phyloP scores from a whole-genome alignment of 1,140 invertebrate genomes.

The Helicoverpa zea region DNA sequence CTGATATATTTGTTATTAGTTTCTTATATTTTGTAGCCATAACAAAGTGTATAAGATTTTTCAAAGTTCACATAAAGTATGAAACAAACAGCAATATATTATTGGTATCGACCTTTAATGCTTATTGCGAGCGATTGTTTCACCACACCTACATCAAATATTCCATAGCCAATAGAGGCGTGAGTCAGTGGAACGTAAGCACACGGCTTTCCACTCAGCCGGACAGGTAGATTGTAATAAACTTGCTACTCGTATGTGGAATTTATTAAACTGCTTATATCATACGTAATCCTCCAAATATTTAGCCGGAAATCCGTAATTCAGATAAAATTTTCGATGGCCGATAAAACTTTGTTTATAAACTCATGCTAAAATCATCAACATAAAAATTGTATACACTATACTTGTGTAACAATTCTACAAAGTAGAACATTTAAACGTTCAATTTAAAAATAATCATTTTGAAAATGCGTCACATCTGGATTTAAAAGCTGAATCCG shows the following conservation, averaged over 20 bases:
- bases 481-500: background rate
- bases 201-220: slow-evolving; percentile 32
- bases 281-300: too few relatives aligned
- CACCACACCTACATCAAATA: slow-evolving; percentile 22
- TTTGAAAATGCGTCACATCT: background rate
- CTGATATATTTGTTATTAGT: too few relatives aligned
- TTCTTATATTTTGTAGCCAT: background rate
- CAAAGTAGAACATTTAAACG: background rate
- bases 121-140: slow-evolving; percentile 16
- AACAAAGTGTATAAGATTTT: background rate
- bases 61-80: background rate
- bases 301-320: too few relatives aligned
- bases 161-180: slow-evolving; percentile 32
- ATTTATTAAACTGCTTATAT: background rate
- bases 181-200: slow-evolving; percentile 37
- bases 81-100: slow-evolving; percentile 13
- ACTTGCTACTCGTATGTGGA: background rate
- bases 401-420: background rate
- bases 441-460: background rate
- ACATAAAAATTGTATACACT: background rate
- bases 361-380: background rate
- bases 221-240: slow-evolving; percentile 16
- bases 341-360: too few relatives aligned
- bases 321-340: too few relatives aligned
- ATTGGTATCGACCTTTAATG: slow-evolving; percentile 5